Evolutionary conservation across 2,113 vertebrate species (phyloP), one percentile per base, ranked within the genome.

Genomic region (Sturnus vulgaris): DNA sequence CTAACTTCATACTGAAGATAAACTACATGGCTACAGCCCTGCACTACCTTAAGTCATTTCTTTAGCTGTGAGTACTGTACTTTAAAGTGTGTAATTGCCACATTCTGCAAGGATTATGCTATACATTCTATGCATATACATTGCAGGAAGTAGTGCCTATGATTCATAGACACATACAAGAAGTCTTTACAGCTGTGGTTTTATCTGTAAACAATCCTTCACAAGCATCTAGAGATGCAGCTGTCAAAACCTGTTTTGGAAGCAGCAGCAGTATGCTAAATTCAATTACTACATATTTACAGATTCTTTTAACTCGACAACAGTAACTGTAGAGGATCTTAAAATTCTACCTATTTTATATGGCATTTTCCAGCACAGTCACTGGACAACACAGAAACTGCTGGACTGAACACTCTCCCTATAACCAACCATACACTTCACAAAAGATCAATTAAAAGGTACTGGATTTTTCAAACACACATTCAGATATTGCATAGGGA

Each of bases 1-100:
- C 64, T 94, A 63, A 68, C 76, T 86, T 84, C 68, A 52, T 20
- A 56, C 60, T n/a, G 71, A 96, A 96, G 90, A 94, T 70, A 44
- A 87, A 92, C 69, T 69, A 57, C 33, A 39, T 1, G 24, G 55
- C 63, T 82, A 35, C 47, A 88, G 82, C 37, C 39, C 28, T 66
- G 39, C 28, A 47, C 39, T 61, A 50, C 15, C 63, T 76, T 55
- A 73, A 59, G 39, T 60, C 12, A 47, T 57, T 80, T 65, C 56
- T 12, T 59, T 27, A 92, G 42, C 63, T 80, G 59, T 1, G 0
- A 85, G 25, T n/a, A 49, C 10, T 35, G 39, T 4, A 76, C 61
- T 82, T 93, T 65, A 80, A 77, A 86, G 71, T 23, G 53, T 15
- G 44, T 46, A 76, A 75, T 22, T 69, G 50, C 12, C 50, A 27